A percentile compares a stretch with the other conserved stretches of the same genome.
phyloP scores from a whole-genome alignment of 2,888 invertebrate species.

The Acleris cristana region DNA sequence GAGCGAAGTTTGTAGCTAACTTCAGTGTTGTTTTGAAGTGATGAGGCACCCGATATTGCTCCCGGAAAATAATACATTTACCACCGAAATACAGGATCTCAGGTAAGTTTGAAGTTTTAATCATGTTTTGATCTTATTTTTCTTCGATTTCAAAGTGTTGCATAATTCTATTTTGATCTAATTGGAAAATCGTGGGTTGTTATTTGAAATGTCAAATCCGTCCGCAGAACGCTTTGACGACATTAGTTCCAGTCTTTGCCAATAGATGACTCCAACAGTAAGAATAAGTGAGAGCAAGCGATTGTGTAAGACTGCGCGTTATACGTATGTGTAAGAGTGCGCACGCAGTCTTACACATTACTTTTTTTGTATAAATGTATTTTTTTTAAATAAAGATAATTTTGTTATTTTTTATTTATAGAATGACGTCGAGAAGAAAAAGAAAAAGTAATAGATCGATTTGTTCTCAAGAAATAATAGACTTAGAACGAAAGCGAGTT shows the following conservation, averaged over 20 bases:
- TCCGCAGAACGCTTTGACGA: neutral
- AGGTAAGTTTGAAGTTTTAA: neutral
- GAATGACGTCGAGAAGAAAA: neutral
- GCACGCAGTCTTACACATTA: constrained; percentile 4
- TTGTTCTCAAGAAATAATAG: too few relatives aligned
- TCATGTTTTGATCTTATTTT: neutral
- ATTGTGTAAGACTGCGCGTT: constrained; percentile 1
- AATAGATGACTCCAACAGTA: neutral
- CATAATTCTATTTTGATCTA: too few relatives aligned
- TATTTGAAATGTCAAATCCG: too few relatives aligned
- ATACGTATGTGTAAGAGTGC: neutral
- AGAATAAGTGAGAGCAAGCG: neutral
- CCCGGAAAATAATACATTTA: too few relatives aligned
- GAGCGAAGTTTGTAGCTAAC: constrained; percentile 6
- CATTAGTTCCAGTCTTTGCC: neutral
- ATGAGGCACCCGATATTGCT: neutral
- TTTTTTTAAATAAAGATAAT: neutral
- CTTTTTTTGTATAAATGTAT: neutral
- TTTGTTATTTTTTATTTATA: neutral
- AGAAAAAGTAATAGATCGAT: too few relatives aligned
- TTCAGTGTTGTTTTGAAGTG: constrained; percentile 4
- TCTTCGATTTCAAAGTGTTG: too few relatives aligned
- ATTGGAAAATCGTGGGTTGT: too few relatives aligned
- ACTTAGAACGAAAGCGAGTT: too few relatives aligned
- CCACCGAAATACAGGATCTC: too few relatives aligned